These are phyloP conservation scores for Macrophya annulata DNA, from an alignment of 2,888 invertebrate species.

Conservation along the genomic window DNA sequence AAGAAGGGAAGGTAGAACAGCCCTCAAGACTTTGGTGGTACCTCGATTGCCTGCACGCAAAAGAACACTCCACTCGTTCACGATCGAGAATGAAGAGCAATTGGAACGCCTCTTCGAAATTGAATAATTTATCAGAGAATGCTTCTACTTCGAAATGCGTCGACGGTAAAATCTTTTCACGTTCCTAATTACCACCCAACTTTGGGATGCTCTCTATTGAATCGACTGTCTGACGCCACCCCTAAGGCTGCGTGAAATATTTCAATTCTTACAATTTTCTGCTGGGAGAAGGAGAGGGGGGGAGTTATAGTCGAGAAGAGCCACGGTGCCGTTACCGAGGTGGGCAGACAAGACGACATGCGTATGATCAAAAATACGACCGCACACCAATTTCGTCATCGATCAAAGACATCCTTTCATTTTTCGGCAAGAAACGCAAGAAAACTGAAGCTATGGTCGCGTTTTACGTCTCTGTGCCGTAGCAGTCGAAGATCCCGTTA, in stretches of 20 bases:
- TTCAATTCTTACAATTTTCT: conserved; percentile 12
- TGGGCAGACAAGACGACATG: background rate
- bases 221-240: background rate
- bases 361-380: background rate
- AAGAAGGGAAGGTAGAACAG: background rate
- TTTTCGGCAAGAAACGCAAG: background rate
- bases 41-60: conserved; percentile 31
- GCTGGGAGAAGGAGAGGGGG: too few relatives aligned
- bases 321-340: background rate
- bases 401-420: background rate
- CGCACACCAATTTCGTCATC: background rate
- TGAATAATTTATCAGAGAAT: conserved; percentile 51
- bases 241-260: background rate
- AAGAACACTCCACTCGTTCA: conserved; percentile 27
- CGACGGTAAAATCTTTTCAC: conserved; percentile 41
- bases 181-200: conserved; percentile 28
- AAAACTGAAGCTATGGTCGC: background rate
- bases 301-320: background rate
- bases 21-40: conserved; percentile 6
- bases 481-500: background rate
- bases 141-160: background rate
- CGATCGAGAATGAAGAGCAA: conserved; percentile 44
- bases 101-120: conserved; percentile 41
- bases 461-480: conserved; percentile 20
- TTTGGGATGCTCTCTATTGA: conserved; percentile 21